Evolutionary conservation across 2,113 vertebrate species (phyloP), one percentile per base, ranked within the genome.

Genomic region (Oxyruncus cristatus): DNA sequence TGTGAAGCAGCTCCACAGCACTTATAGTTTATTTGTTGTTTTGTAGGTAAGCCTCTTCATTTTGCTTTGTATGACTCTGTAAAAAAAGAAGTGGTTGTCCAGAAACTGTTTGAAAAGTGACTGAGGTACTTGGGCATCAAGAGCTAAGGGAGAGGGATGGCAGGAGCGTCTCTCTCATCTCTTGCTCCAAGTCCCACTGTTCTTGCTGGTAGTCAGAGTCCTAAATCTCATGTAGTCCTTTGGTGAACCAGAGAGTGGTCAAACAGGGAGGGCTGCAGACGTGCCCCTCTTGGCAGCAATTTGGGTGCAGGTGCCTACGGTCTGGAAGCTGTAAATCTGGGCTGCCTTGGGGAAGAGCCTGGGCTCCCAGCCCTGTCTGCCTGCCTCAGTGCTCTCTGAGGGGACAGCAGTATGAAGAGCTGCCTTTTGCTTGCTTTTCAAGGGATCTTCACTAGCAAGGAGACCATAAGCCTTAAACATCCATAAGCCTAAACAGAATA

Each of bases 201-300:
- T 79, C 23, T 67, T 71, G 55, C 42, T 88, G 42, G 9, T 46
- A 35, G 37, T 61, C 33, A 41, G 47, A 32, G 14, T 39, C 44
- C 41, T 67, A 26, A 49, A 55, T 52, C 42, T 74, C 33, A 5
- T 8, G 35, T 37, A 61, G 63, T 42, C 50, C 72, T n/a, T 68
- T 1, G 2, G 15, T 32, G 37, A 66, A 4, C 22, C 0, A 2
- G 32, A 67, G 19, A 1, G 0, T 24, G 59, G 21, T 32, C 68
- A 32, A 21, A 20, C 11, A 9, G 56, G 27, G 39, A 33, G 50
- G 63, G 23, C 26, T 77, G 67, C 58, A 86, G 46, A 26, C 1
- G 0, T 59, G 39, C 44, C 19, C 9, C 22, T 84, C 41, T 53
- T 30, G 3, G 23, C 77, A 85, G 61, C 37, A 49, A 1, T 37